Base-by-base conservation (phyloP, 2,797 vertebrate species). In the Phylloscopus collybita region DNA sequence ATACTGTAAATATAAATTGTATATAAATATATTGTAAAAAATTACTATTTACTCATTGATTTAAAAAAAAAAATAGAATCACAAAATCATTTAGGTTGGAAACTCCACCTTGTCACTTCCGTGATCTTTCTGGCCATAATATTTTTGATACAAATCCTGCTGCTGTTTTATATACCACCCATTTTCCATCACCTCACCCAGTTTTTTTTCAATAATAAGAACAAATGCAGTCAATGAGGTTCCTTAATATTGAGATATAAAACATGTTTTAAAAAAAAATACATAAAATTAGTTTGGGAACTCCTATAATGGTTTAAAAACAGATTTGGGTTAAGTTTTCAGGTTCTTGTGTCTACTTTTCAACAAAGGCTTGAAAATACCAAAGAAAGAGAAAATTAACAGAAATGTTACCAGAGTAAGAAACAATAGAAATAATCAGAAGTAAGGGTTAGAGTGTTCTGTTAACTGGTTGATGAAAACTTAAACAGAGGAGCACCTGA, bases 221-320 rank as follows among this genome's bases (percentile, higher is more conserved):
- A 21, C 23, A 72, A 88, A 73, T 67, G 16, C 27, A 27, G 22
- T 40, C 60, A 66, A n/a, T 62, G 9, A 54, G 18, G 38, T 49
- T 70, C 29, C 13, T 64, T 45, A 29, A 34, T n/a, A 59, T 1
- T 64, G 16, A 74, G 1, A 67, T 34, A 42, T 16, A 71, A 79
- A 10, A 54, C 13, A 49, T 13, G 14, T 21, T 0, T n/a, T n/a
- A n/a, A n/a, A 38, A 30, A 5, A 19, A 36, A 47, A 16, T 10
- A 16, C 6, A 27, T 15, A 38, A 78, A 44, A 30, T 60, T 17
- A n/a, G 1, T 79, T 75, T 79, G 3, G 18, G 34, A 3, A 3
- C 76, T 75, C 13, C 27, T 67, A 2, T 22, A 67, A 60, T 3
- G 11, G 5, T 57, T 40, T 9, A 45, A 57, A 86, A 91, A 12